These are phyloP conservation scores for Daubentonia madagascariensis DNA, from an alignment of 2,113 vertebrate species.

Conservation along the genomic window DNA sequence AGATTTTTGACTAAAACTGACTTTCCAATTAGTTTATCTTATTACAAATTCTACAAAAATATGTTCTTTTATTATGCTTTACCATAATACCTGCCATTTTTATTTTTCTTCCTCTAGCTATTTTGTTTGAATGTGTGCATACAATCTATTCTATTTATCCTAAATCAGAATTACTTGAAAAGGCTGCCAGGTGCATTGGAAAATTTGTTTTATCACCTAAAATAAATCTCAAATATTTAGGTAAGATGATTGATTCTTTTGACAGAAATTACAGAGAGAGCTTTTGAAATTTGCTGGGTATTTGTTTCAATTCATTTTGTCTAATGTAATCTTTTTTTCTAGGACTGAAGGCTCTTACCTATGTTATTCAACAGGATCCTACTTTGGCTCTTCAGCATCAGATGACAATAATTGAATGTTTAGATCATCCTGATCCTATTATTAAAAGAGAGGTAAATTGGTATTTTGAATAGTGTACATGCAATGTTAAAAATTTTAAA, in stretches of 20 bases:
- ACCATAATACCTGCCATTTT: slow-evolving; percentile 4
- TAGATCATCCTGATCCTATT: slow-evolving; percentile 95
- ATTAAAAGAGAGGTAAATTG: slow-evolving; percentile 95
- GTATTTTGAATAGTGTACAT: slow-evolving; percentile 44
- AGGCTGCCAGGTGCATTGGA: slow-evolving; percentile 96
- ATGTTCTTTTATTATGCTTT: slow-evolving; percentile 28
- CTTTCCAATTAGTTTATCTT: slow-evolving; percentile 36
- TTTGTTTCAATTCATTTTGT: slow-evolving; percentile 17
- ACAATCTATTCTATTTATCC: slow-evolving; percentile 96
- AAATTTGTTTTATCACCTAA: slow-evolving; percentile 97
- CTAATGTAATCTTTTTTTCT: slow-evolving; percentile 59
- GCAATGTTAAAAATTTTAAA: slow-evolving; percentile 9
- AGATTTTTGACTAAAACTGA: slow-evolving; percentile 44
- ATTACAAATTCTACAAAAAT: slow-evolving; percentile 10
- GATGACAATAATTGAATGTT: slow-evolving; percentile 98
- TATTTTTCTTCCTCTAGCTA: slow-evolving; percentile 84
- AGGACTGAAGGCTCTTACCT: slow-evolving; percentile 97
- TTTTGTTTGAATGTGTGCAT: slow-evolving; percentile 97
- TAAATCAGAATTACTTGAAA: slow-evolving; percentile 94
- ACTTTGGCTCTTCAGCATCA: slow-evolving; percentile 96
- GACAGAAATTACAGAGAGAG: neutral
- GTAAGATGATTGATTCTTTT: slow-evolving; percentile 83
- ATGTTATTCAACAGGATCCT: slow-evolving; percentile 95
- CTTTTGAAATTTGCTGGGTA: slow-evolving; percentile 19
- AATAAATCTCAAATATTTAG: slow-evolving; percentile 98